Base-by-base conservation (phyloP, 2,113 vertebrate species). In the Lipophrys pholis region DNA sequence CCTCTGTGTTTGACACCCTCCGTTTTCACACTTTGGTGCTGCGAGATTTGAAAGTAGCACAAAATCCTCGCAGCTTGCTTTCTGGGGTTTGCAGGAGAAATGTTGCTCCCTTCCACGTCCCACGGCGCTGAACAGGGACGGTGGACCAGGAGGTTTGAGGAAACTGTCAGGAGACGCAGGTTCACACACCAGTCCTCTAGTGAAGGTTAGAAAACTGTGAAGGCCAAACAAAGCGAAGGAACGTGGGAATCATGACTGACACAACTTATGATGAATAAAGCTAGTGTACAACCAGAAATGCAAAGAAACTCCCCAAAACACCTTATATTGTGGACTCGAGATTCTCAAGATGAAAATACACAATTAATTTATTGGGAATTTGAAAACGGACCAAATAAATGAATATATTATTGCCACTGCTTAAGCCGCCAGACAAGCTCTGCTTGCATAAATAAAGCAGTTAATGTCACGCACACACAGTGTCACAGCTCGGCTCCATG, bases 1-100 rank as follows among this genome's bases (percentile, higher is more conserved):
- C 90, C 74, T 88, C 78, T 78, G 46, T 6, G 7, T 72, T 87
- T 73, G 45, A 85, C 91, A 83, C 89, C 79, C 77, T 80, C 88
- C 40, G 60, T 71, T 88, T 89, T 92, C 88, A 86, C 91, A 91
- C 91, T 83, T 71, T 38, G 41, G 16, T 63, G 55, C 49, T 58
- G 59, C 66, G 67, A 71, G 57, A 82, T 66, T 62, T 69, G 45
- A 78, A 74, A 82, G 69, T 56, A 81, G 38, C 70, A 72, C 48
- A 78, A 76, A 86, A 52, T 51, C 40, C 66, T 79, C 72, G 76
- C 67, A 61, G 61, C 70, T 77, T 55, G 5, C 36, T 69, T 55
- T 72, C 11, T 65, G 40, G 21, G 50, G 30, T 52, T 58, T 51
- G 52, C 30, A 14, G 54, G 65, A 55, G 60, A 62, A 83, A 72